A percentile compares a stretch with the other conserved stretches of the same genome.
Evolutionary conservation across 1,140 invertebrate species (phyloP).

Genomic region (Diplogasteroides magnus): DNA sequence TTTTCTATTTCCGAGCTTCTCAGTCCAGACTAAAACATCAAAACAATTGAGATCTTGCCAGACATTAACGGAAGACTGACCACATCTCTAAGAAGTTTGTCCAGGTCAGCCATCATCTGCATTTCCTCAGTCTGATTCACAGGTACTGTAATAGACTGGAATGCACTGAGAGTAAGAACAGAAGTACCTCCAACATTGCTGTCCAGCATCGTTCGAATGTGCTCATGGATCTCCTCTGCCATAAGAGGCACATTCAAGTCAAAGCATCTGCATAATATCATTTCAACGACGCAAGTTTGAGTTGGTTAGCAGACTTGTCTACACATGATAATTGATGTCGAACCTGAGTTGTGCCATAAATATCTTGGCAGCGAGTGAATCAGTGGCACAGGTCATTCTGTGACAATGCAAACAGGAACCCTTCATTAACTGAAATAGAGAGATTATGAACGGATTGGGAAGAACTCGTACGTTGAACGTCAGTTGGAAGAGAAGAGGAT

Average conservation of each 20-base stretch:
- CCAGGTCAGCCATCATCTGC: not conserved
- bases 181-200: not conserved
- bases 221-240: not conserved
- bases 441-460: slow-evolving; percentile 12
- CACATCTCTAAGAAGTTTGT: not conserved
- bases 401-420: slow-evolving; percentile 63
- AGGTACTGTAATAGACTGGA: not conserved
- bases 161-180: not conserved
- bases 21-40: too few relatives aligned
- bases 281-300: too few relatives aligned
- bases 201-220: not conserved
- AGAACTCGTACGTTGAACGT: slow-evolving; percentile 64
- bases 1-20: too few relatives aligned
- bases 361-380: slow-evolving; percentile 53
- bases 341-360: slow-evolving; percentile 69
- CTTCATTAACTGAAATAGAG: slow-evolving; percentile 62
- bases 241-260: not conserved
- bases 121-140: not conserved
- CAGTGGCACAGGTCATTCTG: slow-evolving; percentile 48
- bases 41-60: too few relatives aligned
- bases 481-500: slow-evolving; percentile 79
- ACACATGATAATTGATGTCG: not conserved
- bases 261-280: not conserved
- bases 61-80: not conserved
- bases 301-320: too few relatives aligned